Evolutionary conservation across 1,140 invertebrate genomes (phyloP).

Genomic region (Frieseomelitta varia): DNA sequence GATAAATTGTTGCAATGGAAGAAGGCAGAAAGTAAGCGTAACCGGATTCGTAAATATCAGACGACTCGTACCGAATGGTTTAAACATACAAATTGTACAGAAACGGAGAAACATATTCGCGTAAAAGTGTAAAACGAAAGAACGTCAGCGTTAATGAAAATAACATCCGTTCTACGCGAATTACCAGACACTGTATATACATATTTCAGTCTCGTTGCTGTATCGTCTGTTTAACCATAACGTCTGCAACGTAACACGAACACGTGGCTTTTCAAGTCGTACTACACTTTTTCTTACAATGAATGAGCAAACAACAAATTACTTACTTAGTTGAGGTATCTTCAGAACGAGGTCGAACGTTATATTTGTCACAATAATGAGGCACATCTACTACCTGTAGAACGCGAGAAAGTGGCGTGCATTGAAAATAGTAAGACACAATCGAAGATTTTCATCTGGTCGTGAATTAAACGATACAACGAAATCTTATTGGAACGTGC

Average conservation of each 20-base stretch:
- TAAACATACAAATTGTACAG: background rate
- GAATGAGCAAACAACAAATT: slow-evolving; percentile 13
- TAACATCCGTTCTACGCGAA: background rate
- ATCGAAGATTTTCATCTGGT: background rate
- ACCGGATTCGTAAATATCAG: background rate
- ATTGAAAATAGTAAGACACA: background rate
- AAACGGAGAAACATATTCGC: background rate
- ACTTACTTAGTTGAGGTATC: background rate
- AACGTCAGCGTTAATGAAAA: background rate
- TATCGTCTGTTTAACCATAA: background rate
- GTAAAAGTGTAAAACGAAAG: background rate
- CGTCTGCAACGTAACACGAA: background rate
- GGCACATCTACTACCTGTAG: background rate
- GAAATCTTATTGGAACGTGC: background rate
- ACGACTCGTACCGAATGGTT: background rate
- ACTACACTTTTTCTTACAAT: slow-evolving; percentile 10
- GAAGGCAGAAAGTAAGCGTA: background rate
- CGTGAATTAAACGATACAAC: background rate
- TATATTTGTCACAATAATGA: slow-evolving; percentile 4
- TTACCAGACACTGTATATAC: background rate
- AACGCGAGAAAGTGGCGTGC: background rate
- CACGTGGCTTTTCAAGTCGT: background rate
- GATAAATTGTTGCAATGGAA: background rate
- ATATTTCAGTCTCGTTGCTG: background rate
- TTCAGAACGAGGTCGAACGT: background rate